These are phyloP conservation scores for Palythoa caribaeorum DNA, from an alignment of 92 coral and sea anemone species.

Conservation along the genomic window DNA sequence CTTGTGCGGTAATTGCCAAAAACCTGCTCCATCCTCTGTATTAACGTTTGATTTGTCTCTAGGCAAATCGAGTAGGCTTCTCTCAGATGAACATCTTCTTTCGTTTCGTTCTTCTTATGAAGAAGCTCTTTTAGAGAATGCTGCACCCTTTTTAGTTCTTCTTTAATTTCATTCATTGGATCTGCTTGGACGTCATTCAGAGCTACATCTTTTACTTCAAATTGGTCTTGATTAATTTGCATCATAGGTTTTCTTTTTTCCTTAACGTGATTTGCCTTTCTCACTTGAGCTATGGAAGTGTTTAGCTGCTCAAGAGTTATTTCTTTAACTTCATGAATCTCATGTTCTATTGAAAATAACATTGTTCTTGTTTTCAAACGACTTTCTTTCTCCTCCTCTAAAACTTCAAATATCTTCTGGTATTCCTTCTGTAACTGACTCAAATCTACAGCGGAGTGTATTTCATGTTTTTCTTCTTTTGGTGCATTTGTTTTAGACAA, in stretches of 20 bases:
- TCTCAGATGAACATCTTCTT: not conserved
- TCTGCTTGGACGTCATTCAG: not conserved
- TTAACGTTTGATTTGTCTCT: constrained; percentile 1
- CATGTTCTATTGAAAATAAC: constrained; percentile 15
- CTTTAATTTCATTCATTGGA: not conserved
- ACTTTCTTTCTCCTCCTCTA: constrained; percentile 7
- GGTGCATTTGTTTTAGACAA: not conserved
- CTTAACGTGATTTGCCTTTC: not conserved
- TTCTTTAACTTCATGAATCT: constrained; percentile 15
- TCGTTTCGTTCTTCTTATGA: not conserved
- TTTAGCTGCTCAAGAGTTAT: not conserved
- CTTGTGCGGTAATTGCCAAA: not conserved
- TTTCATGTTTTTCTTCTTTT: not conserved
- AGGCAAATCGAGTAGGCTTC: constrained; percentile 12
- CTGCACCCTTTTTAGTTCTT: constrained; percentile 7
- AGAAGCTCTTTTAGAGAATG: not conserved
- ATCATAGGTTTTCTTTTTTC: not conserved
- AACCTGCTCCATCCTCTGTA: constrained; percentile 14
- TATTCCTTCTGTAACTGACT: not conserved
- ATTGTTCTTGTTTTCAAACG: not conserved
- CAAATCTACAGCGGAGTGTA: not conserved
- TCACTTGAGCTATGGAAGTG: not conserved
- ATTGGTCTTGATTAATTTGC: not conserved
- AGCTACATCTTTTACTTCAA: not conserved
- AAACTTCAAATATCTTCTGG: not conserved